Conservation (phyloP, 2,113 vertebrate species). For the Mirounga angustirostris region DNA sequence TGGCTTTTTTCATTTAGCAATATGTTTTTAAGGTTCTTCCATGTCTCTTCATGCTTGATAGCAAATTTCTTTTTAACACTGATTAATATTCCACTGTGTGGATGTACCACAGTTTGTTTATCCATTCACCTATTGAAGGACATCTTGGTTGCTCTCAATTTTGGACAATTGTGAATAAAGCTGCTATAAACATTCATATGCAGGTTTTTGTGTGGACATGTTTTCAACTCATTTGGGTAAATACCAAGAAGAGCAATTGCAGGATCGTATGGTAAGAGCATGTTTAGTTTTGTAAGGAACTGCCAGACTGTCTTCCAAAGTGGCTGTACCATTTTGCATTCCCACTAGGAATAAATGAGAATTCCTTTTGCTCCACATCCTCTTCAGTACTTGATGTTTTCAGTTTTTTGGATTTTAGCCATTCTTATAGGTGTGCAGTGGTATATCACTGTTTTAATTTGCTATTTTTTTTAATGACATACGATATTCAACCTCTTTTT, state of each 20-base stretch:
- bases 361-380: neutral
- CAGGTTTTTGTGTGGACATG: neutral
- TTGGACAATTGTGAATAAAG: neutral
- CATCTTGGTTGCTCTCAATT: neutral
- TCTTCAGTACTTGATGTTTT: neutral
- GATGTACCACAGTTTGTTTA: neutral
- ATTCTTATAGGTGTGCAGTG: neutral
- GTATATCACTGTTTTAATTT: neutral
- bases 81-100: neutral
- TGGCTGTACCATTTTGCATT: neutral
- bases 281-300: neutral
- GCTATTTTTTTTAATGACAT: neutral
- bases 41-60: neutral
- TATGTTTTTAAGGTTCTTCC: neutral
- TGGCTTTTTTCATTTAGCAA: neutral
- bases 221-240: neutral
- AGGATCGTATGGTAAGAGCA: neutral
- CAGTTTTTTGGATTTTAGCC: neutral
- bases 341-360: neutral
- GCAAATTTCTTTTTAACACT: neutral
- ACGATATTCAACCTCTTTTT: neutral
- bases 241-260: neutral
- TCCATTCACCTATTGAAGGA: neutral
- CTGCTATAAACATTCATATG: neutral
- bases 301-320: neutral